These are phyloP conservation scores for Drosophila borborema DNA, from an alignment of 2,888 invertebrate genomes.

Conservation along the genomic window DNA sequence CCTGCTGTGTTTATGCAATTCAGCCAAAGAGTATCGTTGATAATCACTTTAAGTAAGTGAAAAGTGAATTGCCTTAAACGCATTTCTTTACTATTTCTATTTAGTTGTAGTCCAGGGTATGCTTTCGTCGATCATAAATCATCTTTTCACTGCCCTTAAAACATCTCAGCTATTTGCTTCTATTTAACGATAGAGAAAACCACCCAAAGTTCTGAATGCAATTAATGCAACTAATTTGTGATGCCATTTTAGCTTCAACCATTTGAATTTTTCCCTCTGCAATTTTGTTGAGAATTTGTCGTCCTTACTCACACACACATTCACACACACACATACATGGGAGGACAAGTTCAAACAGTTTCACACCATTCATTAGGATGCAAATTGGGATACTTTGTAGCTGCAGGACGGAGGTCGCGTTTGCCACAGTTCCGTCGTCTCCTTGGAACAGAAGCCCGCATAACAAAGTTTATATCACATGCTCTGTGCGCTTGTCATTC, in stretches of 20 bases:
- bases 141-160: not conserved
- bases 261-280: constrained; percentile 20
- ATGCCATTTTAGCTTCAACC: constrained; percentile 8
- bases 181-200: constrained; percentile 17
- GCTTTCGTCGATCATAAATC: not conserved
- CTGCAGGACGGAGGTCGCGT: constrained; percentile 15
- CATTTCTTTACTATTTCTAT: not conserved
- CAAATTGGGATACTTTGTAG: constrained; percentile 55
- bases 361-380: constrained; percentile 60
- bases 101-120: not conserved
- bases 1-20: not conserved
- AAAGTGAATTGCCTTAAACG: not conserved
- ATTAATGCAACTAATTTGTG: constrained; percentile 34
- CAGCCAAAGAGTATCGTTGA: not conserved
- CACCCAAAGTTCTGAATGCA: constrained; percentile 41
- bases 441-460: constrained; percentile 14
- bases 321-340: not conserved
- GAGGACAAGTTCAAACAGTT: constrained; percentile 27
- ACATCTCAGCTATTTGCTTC: constrained; percentile 14
- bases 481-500: not conserved
- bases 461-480: constrained; percentile 38
- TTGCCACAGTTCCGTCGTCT: constrained; percentile 11
- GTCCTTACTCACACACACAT: constrained; percentile 1
- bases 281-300: constrained; percentile 32
- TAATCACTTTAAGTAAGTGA: not conserved